These are phyloP conservation scores for Nasonia longicornis DNA, from an alignment of 1,140 invertebrate genomes.

Conservation along the genomic window DNA sequence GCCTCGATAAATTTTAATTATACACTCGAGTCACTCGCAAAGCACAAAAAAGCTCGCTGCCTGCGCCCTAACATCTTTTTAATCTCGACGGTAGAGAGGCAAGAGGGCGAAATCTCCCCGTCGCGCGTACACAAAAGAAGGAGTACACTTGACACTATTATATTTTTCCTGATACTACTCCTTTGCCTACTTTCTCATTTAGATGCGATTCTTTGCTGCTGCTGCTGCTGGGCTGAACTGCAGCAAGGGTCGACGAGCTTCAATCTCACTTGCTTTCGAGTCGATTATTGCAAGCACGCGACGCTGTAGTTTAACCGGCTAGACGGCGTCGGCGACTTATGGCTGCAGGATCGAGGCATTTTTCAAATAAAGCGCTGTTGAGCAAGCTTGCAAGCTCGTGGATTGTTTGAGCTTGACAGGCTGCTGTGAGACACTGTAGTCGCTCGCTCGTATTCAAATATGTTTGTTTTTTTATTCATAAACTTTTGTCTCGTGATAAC, in stretches of 20 bases:
- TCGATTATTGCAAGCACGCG: conserved; percentile 44
- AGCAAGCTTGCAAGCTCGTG: background rate
- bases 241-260: background rate
- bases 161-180: conserved; percentile 6
- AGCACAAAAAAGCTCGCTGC: background rate
- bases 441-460: background rate
- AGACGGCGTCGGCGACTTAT: conserved; percentile 11
- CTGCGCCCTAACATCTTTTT: conserved; percentile 8
- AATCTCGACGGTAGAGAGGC: background rate
- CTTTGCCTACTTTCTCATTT: conserved; percentile 34
- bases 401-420: background rate
- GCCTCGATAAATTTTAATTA: conserved; percentile 6
- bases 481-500: background rate
- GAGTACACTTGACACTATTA: conserved; percentile 43
- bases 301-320: conserved; percentile 19
- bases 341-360: conserved; percentile 12
- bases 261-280: conserved; percentile 28
- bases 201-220: conserved; percentile 31
- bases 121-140: conserved; percentile 25
- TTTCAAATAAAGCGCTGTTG: conserved; percentile 7
- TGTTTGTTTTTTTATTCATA: background rate
- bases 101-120: background rate
- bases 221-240: too few relatives aligned
- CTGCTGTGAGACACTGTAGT: background rate
- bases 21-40: background rate